Base-by-base conservation (phyloP, 2,113 vertebrate genomes). In the Osmerus mordax region DNA sequence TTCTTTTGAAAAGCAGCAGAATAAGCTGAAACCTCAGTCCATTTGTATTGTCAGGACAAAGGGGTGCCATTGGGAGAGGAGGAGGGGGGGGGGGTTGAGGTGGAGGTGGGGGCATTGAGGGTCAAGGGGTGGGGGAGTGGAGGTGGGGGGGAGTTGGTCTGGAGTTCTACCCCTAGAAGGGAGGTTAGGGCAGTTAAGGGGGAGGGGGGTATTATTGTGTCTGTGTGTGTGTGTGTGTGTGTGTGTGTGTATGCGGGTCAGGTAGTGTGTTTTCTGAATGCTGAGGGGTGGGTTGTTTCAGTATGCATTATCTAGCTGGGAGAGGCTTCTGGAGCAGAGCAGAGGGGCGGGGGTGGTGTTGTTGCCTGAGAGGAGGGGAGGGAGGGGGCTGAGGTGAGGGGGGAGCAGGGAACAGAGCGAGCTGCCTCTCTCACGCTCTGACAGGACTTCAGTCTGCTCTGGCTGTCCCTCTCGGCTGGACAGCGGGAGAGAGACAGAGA, bases 1-100 rank as follows among this genome's bases (percentile, higher is more conserved):
- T 82, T 77, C 80, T 81, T 91, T 83, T 91, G 84, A 91, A 92
- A 92, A 90, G 87, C 89, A 86, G 82, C 88, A 92, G 91, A 91
- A 91, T 91, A 89, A 89, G 87, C 91, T 90, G 89, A 91, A 92
- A 90, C 89, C 86, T 81, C 87, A 87, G 89, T 90, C 87, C 89
- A 90, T 91, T 89, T 91, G 90, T 89, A 78, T 85, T 79, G 87
- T 77, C 70, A 23, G 82, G 84, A 92, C 91, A 93, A 92, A 90
- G 86, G 82, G 78, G 66, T 79, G 81, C 83, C 81, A 83, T 87
- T 83, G 86, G 87, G 82, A 72, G 77, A 74, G 70, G 73, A 80
- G 79, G 77, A 81, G 82, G 78, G 75, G 83, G 61, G 56, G 66
- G 59, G 75, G 65, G 32, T 32, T 81, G 83, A 59, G 36, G 80